Evolutionary conservation across 2,888 invertebrate species (phyloP), one percentile per base, ranked within the genome.

Genomic region (Phortica magna): DNA sequence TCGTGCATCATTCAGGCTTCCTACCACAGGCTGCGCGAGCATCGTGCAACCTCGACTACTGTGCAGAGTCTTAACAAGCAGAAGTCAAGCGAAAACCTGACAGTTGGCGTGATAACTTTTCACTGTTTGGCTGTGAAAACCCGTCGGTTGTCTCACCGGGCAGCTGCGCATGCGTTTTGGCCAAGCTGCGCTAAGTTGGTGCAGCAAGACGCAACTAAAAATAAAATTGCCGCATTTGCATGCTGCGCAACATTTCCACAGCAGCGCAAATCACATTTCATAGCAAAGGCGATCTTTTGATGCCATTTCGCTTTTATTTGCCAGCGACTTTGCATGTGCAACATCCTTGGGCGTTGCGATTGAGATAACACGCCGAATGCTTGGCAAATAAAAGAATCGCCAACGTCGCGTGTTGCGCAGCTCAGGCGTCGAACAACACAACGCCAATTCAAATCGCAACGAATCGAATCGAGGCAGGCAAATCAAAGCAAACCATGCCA

Each of bases 161-260:
- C 85, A 84, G 85, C 84, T 87, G 85, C 81, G 64, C 57, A 68
- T 72, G 75, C 75, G 65, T 41, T 53, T 57, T 22, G 74, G 6
- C 31, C 53, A 55, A 42, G 17, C 59, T n/a, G n/a, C 1, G 4
- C n/a, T 7, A 59, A 59, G 59, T n/a, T 9, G n/a, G 7, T 3
- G 7, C 2, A 59, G n/a, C 59, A 39, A 14, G 39, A 41, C 9
- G 39, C 39, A 12, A 65, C 65, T 39, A 67, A 41, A 67, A 67
- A 42, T n/a, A 31, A 71, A 71, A 71, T 19, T 67, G 41, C 42
- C 19, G 53, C 48, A 61, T 61, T 61, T 61, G 61, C 61, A 61
- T 22, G 61, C 61, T 61, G 61, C 19, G 61, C 61, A 61, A 61
- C 61, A 61, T 17, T 17, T 59, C 10, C 10, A 22, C 61, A 61